Percentiles rank a stretch among this genome's conserved stretches.
Conservation (phyloP, 2,888 invertebrate species). For the Liopterus haemorrhoidalis region DNA sequence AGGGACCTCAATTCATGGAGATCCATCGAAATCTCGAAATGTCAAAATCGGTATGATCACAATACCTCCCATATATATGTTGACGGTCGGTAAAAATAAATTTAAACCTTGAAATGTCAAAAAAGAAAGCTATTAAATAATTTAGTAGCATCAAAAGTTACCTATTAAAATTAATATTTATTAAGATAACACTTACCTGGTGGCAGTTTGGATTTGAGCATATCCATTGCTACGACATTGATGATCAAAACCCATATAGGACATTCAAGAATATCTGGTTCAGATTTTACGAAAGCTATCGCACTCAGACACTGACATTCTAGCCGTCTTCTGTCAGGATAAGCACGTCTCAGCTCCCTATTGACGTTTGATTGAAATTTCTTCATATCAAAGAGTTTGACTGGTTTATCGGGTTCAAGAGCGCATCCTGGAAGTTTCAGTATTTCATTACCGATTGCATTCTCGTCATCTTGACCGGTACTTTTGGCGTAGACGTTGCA, state of each 20-base stretch:
- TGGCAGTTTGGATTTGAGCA: slow-evolving; percentile 64
- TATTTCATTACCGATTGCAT: slow-evolving; percentile 63
- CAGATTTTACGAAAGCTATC: slow-evolving; percentile 65
- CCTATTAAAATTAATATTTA: no score
- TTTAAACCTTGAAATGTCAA: slow-evolving; percentile 29
- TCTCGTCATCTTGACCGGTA: slow-evolving; percentile 50
- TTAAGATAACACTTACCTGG: no score
- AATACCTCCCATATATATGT: no score
- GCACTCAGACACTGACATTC: slow-evolving; percentile 66
- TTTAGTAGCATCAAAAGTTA: no score
- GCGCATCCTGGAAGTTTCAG: slow-evolving; percentile 59
- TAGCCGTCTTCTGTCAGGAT: slow-evolving; percentile 61
- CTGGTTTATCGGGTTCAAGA: slow-evolving; percentile 58
- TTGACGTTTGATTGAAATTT: slow-evolving; percentile 63
- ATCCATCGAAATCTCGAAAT: no score
- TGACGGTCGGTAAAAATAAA: no score
- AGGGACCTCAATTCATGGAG: no score
- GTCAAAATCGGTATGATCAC: no score
- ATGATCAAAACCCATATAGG: slow-evolving; percentile 76
- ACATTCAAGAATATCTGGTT: slow-evolving; percentile 60
- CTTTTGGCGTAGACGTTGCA: slow-evolving; percentile 61
- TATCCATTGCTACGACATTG: slow-evolving; percentile 72
- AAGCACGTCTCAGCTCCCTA: slow-evolving; percentile 60
- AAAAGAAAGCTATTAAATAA: not conserved
- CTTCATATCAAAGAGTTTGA: slow-evolving; percentile 68